These are phyloP conservation scores for Alitta virens DNA, from an alignment of 2,888 invertebrate species.

Conservation along the genomic window DNA sequence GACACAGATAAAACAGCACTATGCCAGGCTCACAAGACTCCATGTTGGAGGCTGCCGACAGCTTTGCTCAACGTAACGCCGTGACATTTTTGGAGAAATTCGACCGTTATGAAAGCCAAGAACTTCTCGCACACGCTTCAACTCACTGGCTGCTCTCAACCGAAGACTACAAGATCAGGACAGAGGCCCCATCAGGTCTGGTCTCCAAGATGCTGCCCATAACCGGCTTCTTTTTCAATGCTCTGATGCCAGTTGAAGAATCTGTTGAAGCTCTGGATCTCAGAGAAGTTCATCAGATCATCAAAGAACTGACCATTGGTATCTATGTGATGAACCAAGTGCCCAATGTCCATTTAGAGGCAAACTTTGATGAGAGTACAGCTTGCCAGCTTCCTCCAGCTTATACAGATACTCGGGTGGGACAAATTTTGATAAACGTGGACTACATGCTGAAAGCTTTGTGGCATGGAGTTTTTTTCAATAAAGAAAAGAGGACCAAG, in stretches of 20 bases:
- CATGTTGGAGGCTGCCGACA: neutral
- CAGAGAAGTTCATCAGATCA: constrained; percentile 54
- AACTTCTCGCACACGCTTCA: constrained; percentile 44
- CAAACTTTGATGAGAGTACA: constrained; percentile 55
- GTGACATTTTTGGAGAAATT: constrained; percentile 44
- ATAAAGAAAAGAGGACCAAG: constrained; percentile 54
- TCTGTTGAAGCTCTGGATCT: constrained; percentile 40
- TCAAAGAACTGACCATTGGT: constrained; percentile 53
- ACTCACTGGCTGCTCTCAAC: constrained; percentile 52
- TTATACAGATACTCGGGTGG: constrained; percentile 51
- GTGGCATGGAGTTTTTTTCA: constrained; percentile 56
- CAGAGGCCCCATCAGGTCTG: constrained; percentile 52
- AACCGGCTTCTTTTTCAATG: constrained; percentile 34
- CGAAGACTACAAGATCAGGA: constrained; percentile 49
- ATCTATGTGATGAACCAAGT: constrained; percentile 55
- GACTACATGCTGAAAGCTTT: constrained; percentile 57
- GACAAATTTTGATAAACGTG: constrained; percentile 53
- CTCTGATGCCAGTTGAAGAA: constrained; percentile 43
- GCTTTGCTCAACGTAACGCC: constrained; percentile 10
- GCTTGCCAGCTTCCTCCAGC: constrained; percentile 54
- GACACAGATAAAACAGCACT: too few species aligned
- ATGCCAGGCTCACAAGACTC: too few species aligned
- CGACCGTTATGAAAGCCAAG: constrained; percentile 53
- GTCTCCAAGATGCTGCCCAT: constrained; percentile 40
- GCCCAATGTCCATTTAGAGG: constrained; percentile 52